These are phyloP conservation scores for Caenorhabditis afra DNA, from an alignment of 2,888 invertebrate species.

Conservation along the genomic window DNA sequence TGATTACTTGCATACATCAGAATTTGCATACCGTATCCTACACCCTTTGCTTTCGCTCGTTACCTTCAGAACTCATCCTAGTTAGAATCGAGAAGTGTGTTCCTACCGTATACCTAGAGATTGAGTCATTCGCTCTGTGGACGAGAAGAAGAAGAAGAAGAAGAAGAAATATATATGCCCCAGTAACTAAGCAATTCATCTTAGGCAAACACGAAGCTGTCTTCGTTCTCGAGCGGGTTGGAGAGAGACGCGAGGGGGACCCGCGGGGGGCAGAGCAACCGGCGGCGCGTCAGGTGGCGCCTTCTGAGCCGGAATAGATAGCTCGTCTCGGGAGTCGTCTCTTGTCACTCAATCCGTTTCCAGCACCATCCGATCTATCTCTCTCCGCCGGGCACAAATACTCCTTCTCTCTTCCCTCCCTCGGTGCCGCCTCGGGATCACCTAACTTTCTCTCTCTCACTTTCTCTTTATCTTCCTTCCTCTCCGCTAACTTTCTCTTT, in stretches of 20 bases:
- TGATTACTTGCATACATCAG: too few relatives aligned
- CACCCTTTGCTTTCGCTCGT: too few relatives aligned
- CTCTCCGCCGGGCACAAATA: neutral
- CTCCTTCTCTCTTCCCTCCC: neutral
- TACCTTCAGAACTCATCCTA: too few relatives aligned
- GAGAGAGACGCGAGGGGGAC: constrained; percentile 14
- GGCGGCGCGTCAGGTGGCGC: constrained; percentile 35
- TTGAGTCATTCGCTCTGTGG: neutral
- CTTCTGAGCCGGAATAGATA: constrained; percentile 27
- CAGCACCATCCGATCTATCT: constrained; percentile 21
- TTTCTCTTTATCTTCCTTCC: neutral
- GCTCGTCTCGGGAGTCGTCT: constrained; percentile 21
- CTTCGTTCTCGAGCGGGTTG: constrained; percentile 28
- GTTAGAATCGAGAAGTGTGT: too few relatives aligned
- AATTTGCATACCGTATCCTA: too few relatives aligned
- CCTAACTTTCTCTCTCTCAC: constrained; percentile 29
- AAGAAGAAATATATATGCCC: constrained; percentile 32
- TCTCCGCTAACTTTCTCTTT: constrained; percentile 33
- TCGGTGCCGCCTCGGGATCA: constrained; percentile 13
- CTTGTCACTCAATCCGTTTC: constrained; percentile 60
- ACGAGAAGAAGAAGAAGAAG: neutral
- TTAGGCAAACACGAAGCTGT: constrained; percentile 52
- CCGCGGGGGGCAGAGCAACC: constrained; percentile 21
- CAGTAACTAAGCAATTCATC: constrained; percentile 59
- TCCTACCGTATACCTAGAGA: too few relatives aligned